These are phyloP conservation scores for Drosophila aldrichi DNA, from an alignment of 2,888 invertebrate genomes.

Conservation along the genomic window DNA sequence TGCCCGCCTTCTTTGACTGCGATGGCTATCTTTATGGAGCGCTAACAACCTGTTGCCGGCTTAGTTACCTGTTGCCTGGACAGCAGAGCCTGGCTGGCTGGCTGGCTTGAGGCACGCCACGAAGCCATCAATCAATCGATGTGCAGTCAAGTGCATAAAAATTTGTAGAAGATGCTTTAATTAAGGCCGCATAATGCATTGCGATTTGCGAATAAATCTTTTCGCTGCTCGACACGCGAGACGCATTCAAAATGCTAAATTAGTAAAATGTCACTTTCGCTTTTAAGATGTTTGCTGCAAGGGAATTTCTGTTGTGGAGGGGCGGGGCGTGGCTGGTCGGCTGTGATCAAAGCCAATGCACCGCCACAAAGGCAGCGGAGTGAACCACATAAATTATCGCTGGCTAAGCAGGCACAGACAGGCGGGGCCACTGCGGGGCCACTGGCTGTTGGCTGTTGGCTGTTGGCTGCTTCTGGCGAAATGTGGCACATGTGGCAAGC, in stretches of 20 bases:
- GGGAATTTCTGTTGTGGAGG: slow-evolving; percentile 10
- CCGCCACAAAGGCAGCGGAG: slow-evolving; percentile 53
- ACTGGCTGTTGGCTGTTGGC: slow-evolving; percentile 17
- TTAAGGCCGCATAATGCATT: slow-evolving; percentile 59
- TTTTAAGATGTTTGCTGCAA: slow-evolving; percentile 57
- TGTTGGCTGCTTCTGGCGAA: slow-evolving; percentile 44
- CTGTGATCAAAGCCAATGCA: slow-evolving; percentile 58
- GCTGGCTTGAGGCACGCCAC: slow-evolving; percentile 10
- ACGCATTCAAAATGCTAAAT: slow-evolving; percentile 79
- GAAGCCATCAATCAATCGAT: slow-evolving; percentile 55
- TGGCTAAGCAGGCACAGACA: slow-evolving; percentile 76
- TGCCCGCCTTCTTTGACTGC: neutral
- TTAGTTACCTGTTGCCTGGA: neutral
- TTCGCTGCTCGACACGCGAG: slow-evolving; percentile 56
- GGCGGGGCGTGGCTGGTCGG: slow-evolving; percentile 22
- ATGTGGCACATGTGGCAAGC: slow-evolving; percentile 76
- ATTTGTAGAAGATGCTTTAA: slow-evolving; percentile 52
- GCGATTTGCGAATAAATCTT: slow-evolving; percentile 67
- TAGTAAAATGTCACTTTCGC: slow-evolving; percentile 81
- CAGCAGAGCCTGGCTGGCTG: slow-evolving; percentile 29
- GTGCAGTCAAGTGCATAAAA: slow-evolving; percentile 28
- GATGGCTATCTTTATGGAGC: slow-evolving; percentile 49
- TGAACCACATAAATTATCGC: slow-evolving; percentile 75
- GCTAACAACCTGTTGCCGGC: slow-evolving; percentile 41
- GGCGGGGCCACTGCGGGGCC: slow-evolving; percentile 5